phyloP scores from a whole-genome alignment of 2,113 vertebrate genomes.

The Thryonomys swinderianus region DNA sequence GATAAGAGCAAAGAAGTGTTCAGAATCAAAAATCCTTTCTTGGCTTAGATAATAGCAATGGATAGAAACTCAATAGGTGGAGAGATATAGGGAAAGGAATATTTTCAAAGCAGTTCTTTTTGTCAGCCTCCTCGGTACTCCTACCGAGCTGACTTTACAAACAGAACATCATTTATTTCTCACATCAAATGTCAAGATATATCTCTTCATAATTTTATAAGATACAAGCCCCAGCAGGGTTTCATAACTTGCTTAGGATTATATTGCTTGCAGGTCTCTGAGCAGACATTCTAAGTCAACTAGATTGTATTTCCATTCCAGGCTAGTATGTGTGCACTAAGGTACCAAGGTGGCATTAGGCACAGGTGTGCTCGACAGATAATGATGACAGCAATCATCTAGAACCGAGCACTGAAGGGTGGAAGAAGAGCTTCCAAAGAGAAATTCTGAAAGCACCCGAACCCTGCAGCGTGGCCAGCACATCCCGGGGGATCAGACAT shows the following conservation, averaged over 20 bases:
- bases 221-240: background rate
- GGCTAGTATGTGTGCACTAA: background rate
- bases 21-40: background rate
- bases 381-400: background rate
- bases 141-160: background rate
- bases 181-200: background rate
- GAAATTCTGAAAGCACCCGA: background rate
- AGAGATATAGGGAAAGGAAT: background rate
- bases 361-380: conserved; percentile 19
- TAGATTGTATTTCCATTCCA: conserved; percentile 11
- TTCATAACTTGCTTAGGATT: background rate
- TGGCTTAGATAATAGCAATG: background rate
- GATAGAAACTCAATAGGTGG: background rate
- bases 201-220: conserved; percentile 28
- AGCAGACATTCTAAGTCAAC: conserved; percentile 49
- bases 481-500: background rate
- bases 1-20: background rate
- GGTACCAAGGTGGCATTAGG: background rate
- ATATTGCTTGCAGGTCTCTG: background rate
- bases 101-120: background rate
- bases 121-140: background rate
- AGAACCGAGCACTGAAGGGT: background rate
- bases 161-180: conserved; percentile 42
- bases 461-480: background rate
- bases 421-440: background rate